Conservation (phyloP, 92 coral and sea anemone genomes). For the Blastomussa wellsi region DNA sequence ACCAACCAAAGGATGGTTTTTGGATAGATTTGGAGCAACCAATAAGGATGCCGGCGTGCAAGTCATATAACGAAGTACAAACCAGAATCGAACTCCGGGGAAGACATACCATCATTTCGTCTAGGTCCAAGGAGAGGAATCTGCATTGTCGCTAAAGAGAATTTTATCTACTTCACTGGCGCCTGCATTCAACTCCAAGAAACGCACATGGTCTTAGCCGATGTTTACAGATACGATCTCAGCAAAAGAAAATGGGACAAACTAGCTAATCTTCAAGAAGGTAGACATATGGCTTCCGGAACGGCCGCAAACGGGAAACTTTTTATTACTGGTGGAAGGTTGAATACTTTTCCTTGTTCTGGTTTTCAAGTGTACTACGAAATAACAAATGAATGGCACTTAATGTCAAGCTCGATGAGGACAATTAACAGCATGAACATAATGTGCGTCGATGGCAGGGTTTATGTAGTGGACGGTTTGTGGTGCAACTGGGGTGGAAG, state of each 20-base stretch:
- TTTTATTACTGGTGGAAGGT: neutral
- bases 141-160: conserved; percentile 2
- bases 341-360: no score
- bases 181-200: neutral
- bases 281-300: neutral
- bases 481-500: no score
- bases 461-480: no score
- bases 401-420: no score
- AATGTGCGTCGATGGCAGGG: no score
- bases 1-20: no score
- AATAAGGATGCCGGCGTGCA: no score
- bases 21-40: no score
- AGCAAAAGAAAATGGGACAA: neutral
- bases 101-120: neutral
- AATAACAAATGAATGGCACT: no score
- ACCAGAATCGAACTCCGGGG: conserved; percentile 1
- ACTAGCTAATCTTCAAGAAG: neutral
- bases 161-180: conserved; percentile 9
- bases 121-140: neutral
- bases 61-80: conserved; percentile 1
- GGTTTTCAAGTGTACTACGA: no score
- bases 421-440: no score
- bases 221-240: conserved; percentile 1
- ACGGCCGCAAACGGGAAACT: no score
- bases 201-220: neutral